A percentile compares a stretch with the other conserved stretches of the same genome.
These are phyloP conservation scores for Pagetopsis macropterus DNA, from an alignment of 2,797 vertebrate species.

Conservation along the genomic window DNA sequence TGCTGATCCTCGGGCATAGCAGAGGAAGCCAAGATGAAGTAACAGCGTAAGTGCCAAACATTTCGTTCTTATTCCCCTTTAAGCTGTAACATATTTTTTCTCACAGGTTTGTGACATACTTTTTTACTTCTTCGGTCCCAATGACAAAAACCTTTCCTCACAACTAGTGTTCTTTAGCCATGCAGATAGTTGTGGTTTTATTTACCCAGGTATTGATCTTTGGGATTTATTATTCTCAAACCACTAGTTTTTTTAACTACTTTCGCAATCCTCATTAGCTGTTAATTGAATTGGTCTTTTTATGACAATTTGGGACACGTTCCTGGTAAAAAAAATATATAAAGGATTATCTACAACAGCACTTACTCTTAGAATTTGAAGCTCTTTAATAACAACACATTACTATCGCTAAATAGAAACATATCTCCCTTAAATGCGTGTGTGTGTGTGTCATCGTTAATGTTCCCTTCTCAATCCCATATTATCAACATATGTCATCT, in stretches of 20 bases:
- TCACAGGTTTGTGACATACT: slow-evolving; percentile 53
- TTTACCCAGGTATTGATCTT: slow-evolving; percentile 4
- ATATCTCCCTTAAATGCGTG: too few relatives aligned
- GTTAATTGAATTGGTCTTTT: not conserved
- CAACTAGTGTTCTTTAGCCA: slow-evolving; percentile 18
- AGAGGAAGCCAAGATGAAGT: slow-evolving; percentile 67
- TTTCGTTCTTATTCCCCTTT: slow-evolving; percentile 48
- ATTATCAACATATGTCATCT: not conserved
- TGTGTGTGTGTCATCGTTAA: not conserved
- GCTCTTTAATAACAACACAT: not conserved
- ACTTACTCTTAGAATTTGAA: slow-evolving; percentile 55
- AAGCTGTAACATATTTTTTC: slow-evolving; percentile 70
- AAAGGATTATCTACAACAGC: slow-evolving; percentile 29
- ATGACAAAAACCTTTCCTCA: slow-evolving; percentile 20
- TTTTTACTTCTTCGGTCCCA: slow-evolving; percentile 26
- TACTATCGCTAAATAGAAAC: not conserved
- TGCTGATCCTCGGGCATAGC: slow-evolving; percentile 54
- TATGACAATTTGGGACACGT: not conserved
- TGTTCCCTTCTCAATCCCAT: not conserved
- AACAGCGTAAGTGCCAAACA: slow-evolving; percentile 78
- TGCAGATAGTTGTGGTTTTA: slow-evolving; percentile 51
- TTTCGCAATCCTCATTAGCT: not conserved
- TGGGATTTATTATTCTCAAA: slow-evolving; percentile 1
- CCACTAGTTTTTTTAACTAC: not conserved
- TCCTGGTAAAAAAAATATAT: slow-evolving; percentile 1